Evolutionary conservation across 2,888 invertebrate species (phyloP).

Genomic region (Pemphredon lugubris): DNA sequence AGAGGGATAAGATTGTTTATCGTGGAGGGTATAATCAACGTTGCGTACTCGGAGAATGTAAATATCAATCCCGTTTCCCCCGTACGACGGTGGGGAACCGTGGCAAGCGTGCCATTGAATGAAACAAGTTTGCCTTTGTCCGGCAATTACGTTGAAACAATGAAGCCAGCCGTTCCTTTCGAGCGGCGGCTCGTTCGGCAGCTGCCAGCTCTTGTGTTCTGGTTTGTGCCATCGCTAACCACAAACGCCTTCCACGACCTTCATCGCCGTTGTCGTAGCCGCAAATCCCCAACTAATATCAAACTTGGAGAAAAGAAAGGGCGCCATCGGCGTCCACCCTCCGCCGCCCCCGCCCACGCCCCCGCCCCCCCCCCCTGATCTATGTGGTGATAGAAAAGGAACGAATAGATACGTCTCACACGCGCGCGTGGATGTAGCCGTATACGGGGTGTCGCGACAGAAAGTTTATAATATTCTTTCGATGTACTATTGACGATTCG

Average conservation of each 20-base stretch:
- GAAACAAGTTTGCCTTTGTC: slow-evolving; percentile 79
- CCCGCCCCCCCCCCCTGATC: slow-evolving; percentile 16
- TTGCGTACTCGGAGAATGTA: slow-evolving; percentile 43
- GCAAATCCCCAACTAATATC: slow-evolving; percentile 76
- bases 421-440: not conserved
- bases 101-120: slow-evolving; percentile 67
- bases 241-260: slow-evolving; percentile 27
- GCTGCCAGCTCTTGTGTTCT: slow-evolving; percentile 45
- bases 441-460: not conserved
- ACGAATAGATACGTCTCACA: slow-evolving; percentile 7
- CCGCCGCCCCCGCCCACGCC: slow-evolving; percentile 13
- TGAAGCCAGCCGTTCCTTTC: slow-evolving; percentile 62
- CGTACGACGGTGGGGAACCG: slow-evolving; percentile 7
- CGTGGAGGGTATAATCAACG: slow-evolving; percentile 39
- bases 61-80: slow-evolving; percentile 45
- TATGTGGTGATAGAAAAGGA: slow-evolving; percentile 34
- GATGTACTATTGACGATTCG: too few species aligned
- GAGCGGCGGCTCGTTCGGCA: slow-evolving; percentile 56
- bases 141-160: slow-evolving; percentile 77
- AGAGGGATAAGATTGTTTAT: slow-evolving; percentile 31
- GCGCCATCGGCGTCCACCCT: slow-evolving; percentile 35
- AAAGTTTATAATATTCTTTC: too few species aligned
- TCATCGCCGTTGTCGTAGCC: slow-evolving; percentile 41
- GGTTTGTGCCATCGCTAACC: slow-evolving; percentile 21
- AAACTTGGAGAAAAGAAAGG: slow-evolving; percentile 73